Conservation (phyloP, 2,888 invertebrate species). For the Keiferia lycopersicella region DNA sequence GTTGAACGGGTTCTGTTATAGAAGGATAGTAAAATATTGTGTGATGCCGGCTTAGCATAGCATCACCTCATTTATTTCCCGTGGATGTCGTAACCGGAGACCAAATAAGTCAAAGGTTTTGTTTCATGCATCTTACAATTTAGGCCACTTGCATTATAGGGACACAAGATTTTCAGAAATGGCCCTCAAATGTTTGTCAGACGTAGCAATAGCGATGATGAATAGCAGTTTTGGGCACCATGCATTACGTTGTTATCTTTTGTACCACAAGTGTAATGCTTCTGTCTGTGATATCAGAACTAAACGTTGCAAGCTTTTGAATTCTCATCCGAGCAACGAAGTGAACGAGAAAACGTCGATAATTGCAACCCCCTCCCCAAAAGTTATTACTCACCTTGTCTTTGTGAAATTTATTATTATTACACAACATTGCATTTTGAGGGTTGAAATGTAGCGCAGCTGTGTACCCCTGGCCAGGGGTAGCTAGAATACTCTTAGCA, state of each 20-base stretch:
- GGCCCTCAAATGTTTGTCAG: no score
- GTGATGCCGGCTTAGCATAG: no score
- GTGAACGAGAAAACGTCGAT: slow-evolving; percentile 52
- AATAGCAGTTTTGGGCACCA: no score
- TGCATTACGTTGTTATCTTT: no score
- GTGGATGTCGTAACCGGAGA: no score
- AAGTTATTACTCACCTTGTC: slow-evolving; percentile 65
- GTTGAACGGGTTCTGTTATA: slow-evolving; percentile 21
- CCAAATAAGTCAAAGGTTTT: no score
- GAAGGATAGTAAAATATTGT: slow-evolving; percentile 3
- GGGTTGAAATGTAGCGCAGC: slow-evolving; percentile 70
- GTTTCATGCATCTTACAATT: no score
- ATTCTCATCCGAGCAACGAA: slow-evolving; percentile 34
- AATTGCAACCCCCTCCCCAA: slow-evolving; percentile 66
- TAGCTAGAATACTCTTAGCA: not conserved
- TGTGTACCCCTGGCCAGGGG: slow-evolving; percentile 38
- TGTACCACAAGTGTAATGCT: no score
- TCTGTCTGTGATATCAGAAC: not conserved
- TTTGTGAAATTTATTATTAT: slow-evolving; percentile 77
- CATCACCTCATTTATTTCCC: no score
- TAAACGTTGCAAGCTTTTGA: not conserved
- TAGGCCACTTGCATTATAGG: no score
- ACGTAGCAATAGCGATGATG: no score
- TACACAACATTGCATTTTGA: slow-evolving; percentile 70
- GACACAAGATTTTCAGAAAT: no score